Base-by-base conservation (phyloP, 2,888 invertebrate genomes). In the Diarsia dahlii region DNA sequence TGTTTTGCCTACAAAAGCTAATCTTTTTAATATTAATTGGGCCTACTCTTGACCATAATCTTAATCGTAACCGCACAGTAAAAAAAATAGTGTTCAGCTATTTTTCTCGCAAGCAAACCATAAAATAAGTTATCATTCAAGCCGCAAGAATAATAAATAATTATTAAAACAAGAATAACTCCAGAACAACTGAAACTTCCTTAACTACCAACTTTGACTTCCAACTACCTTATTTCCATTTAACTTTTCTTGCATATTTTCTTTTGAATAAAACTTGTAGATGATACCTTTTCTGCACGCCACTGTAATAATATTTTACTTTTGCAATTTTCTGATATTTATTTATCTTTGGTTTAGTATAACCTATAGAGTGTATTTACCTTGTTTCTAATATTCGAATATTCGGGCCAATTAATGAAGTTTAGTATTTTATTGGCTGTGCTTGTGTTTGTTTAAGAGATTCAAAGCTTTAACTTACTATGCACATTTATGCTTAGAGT, bases 311-410 rank as follows among this genome's bases (percentile, higher is more conserved):
- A 65, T 65, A 73, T 67, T 72, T 66, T 64, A 60, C 39, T 82
- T 85, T 82, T 65, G 52, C 54, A 82, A 73, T 82, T 82, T 82
- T 70, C 56, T 67, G 56, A 82, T 82, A 74, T 82, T 84, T 82
- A 74, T 82, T 84, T 81, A 81, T 68, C 52, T 75, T 34, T 48
- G 34, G 70, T 74, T 70, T n/a, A 18, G 15, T 48, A n/a, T 6
- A 28, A 28, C n/a, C 63, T 48, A 80, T 67, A 67, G 3, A 6
- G 8, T 45, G 54, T 84, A 68, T 84, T 76, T 84, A 60, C 60
- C 52, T 71, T 64, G 1, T 28, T 15, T 54, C 15, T 63, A 63
- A 65, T 74, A 74, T 70, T 74, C 23, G 5, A 80, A 48, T 69
- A 56, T 73, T 69, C 69, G 15, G 8, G 69, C 23, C 75, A 84